Evolutionary conservation across 2,888 invertebrate species (phyloP).

Genomic region (Sussaba pulchella): DNA sequence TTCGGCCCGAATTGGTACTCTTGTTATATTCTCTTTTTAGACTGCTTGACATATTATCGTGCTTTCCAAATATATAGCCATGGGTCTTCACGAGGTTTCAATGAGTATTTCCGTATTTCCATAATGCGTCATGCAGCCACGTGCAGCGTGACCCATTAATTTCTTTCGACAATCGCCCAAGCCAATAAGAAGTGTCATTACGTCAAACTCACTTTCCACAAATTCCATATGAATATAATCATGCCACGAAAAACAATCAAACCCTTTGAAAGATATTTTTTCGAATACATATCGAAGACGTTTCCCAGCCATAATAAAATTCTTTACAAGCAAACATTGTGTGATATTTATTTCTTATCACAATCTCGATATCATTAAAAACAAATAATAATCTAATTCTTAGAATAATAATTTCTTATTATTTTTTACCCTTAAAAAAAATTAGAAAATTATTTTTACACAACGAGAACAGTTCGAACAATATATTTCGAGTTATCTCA

Average conservation of each 20-base stretch:
- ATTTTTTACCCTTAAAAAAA: no score
- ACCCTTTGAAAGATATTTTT: slow-evolving; percentile 15
- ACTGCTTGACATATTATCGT: no score
- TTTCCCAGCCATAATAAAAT: slow-evolving; percentile 33
- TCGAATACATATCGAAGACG: no score
- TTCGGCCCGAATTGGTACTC: no score
- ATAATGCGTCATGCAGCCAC: neutral
- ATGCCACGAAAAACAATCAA: no score
- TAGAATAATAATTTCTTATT: no score
- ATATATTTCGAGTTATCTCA: neutral
- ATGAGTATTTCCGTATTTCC: slow-evolving; percentile 9
- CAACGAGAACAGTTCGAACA: neutral
- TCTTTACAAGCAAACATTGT: neutral
- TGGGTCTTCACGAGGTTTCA: neutral
- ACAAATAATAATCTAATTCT: no score
- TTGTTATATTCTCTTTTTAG: no score
- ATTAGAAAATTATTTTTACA: no score
- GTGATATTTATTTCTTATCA: no score
- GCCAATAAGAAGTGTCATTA: slow-evolving; percentile 16
- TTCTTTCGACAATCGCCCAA: slow-evolving; percentile 12
- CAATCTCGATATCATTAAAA: no score
- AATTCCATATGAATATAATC: slow-evolving; percentile 36
- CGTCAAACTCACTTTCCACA: slow-evolving; percentile 21
- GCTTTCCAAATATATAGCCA: neutral
- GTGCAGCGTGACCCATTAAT: slow-evolving; percentile 1